These are phyloP conservation scores for Pandemis cinnamomeana DNA, from an alignment of 2,888 invertebrate genomes.

Conservation along the genomic window DNA sequence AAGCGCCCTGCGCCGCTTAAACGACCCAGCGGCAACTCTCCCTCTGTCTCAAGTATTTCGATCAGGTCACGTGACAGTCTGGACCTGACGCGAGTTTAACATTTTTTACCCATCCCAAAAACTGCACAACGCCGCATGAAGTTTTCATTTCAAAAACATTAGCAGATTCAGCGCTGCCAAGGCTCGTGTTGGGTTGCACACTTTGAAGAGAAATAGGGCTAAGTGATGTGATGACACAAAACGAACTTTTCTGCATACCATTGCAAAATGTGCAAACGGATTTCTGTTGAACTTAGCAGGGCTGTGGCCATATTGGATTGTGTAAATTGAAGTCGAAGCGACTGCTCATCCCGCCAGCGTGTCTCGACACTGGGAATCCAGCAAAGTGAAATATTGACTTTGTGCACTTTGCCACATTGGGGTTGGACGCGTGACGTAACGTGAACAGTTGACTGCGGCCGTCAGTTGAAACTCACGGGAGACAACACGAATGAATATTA, in stretches of 20 bases:
- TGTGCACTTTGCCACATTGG: slow-evolving; percentile 37
- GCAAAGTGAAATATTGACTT: slow-evolving; percentile 40
- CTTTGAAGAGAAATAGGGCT: background rate
- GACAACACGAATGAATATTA: background rate
- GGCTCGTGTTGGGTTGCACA: background rate
- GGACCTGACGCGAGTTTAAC: no score
- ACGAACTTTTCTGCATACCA: background rate
- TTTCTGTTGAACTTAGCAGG: slow-evolving; percentile 20
- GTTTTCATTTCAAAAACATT: no score
- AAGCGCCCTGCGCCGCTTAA: no score
- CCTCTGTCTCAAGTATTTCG: no score
- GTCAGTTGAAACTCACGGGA: background rate
- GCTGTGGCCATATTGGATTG: slow-evolving; percentile 38
- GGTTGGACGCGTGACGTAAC: slow-evolving; percentile 4
- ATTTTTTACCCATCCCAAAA: no score
- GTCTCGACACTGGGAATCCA: slow-evolving; percentile 34
- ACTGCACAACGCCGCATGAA: no score
- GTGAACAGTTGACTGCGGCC: background rate
- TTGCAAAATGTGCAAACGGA: background rate
- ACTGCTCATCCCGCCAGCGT: slow-evolving; percentile 37
- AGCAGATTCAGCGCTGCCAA: no score
- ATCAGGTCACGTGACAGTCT: no score
- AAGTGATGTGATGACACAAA: background rate
- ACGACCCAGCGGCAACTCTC: no score
- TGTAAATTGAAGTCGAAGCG: slow-evolving; percentile 40